Evolutionary conservation across 2,113 vertebrate species (phyloP).

Genomic region (Ellobius talpinus): DNA sequence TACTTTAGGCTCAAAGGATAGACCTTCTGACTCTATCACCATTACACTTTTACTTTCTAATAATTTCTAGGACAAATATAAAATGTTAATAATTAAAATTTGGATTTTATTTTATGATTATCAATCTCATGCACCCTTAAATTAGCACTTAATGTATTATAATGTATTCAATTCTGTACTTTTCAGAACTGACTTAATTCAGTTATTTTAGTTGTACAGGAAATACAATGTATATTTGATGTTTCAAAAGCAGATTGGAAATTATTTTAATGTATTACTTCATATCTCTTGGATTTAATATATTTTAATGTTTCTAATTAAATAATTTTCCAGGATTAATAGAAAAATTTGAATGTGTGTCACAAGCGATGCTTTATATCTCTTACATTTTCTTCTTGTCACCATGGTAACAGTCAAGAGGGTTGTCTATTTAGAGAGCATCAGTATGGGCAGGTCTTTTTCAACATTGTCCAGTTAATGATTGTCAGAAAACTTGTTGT

Average conservation of each 20-base stretch:
- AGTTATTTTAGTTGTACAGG: background rate
- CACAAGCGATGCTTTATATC: background rate
- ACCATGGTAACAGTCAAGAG: constrained; percentile 36
- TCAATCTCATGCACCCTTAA: constrained; percentile 33
- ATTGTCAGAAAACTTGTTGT: background rate
- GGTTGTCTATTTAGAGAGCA: background rate
- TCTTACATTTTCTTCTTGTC: background rate
- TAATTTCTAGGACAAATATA: background rate
- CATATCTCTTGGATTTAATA: constrained; percentile 16
- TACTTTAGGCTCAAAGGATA: background rate
- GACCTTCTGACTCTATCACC: background rate
- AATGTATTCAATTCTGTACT: background rate
- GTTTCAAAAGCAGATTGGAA: constrained; percentile 30
- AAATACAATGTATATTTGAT: background rate
- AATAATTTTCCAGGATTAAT: background rate
- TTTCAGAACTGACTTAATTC: constrained; percentile 47
- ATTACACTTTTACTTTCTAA: background rate
- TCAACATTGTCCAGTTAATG: background rate
- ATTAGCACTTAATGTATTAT: background rate
- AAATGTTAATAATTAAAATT: constrained; percentile 54
- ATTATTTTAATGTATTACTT: constrained; percentile 4
- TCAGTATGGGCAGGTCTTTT: background rate
- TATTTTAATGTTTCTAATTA: constrained; percentile 40
- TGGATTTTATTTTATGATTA: background rate
- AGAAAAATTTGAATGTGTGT: background rate